These are phyloP conservation scores for Cheumatopsyche charites DNA, from an alignment of 1,140 invertebrate genomes.

Conservation along the genomic window DNA sequence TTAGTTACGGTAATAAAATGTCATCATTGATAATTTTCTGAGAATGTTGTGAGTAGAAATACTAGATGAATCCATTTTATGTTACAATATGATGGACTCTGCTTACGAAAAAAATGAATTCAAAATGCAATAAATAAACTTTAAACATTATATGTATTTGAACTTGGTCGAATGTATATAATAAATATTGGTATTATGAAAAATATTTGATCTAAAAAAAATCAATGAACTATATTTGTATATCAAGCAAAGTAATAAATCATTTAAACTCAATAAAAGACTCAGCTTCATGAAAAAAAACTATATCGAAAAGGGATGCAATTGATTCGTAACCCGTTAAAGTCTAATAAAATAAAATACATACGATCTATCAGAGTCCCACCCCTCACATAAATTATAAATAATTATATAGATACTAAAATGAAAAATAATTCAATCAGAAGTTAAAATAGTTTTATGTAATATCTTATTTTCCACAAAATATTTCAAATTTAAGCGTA, in stretches of 20 bases:
- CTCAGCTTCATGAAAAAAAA: slow-evolving; percentile 21
- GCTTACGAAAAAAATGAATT: too few relatives aligned
- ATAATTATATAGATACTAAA: not conserved
- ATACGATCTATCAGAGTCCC: not conserved
- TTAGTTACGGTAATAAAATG: slow-evolving; percentile 1
- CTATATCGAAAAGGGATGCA: slow-evolving; percentile 20
- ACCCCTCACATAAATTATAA: not conserved
- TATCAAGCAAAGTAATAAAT: slow-evolving; percentile 30
- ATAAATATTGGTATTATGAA: not conserved
- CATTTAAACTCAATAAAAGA: not conserved
- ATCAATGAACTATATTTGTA: slow-evolving; percentile 27
- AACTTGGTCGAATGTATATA: too few relatives aligned
- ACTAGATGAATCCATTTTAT: not conserved
- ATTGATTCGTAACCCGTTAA: not conserved
- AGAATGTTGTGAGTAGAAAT: not conserved
- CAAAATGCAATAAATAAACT: too few relatives aligned
- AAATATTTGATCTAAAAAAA: not conserved
- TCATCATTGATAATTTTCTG: not conserved
- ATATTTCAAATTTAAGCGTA: too few relatives aligned
- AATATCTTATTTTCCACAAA: too few relatives aligned
- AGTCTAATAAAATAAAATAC: too few relatives aligned
- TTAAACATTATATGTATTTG: too few relatives aligned
- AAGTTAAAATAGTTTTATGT: too few relatives aligned
- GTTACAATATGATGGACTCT: too few relatives aligned
- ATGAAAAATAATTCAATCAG: too few relatives aligned